phyloP scores from a whole-genome alignment of 2,888 invertebrate species.

The Mythimna pallens region DNA sequence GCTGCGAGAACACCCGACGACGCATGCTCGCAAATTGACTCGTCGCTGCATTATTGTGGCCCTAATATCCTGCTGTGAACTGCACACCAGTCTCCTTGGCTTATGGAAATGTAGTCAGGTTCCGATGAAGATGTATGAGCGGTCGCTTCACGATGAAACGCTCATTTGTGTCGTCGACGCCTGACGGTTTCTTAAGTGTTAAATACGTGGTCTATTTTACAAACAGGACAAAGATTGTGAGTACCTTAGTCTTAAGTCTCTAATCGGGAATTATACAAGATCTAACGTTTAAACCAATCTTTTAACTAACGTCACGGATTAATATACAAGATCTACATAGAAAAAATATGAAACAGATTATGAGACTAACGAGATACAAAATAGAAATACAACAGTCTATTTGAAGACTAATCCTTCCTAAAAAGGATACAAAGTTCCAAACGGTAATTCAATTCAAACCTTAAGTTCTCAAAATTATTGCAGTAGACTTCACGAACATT shows the following conservation, averaged over 20 bases:
- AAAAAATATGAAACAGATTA: slow-evolving; percentile 14
- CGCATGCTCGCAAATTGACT: slow-evolving; percentile 74
- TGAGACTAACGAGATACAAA: slow-evolving; percentile 20
- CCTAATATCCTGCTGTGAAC: slow-evolving; percentile 65
- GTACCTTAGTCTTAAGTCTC: background rate
- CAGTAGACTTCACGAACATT: slow-evolving; percentile 56
- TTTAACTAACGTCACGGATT: background rate
- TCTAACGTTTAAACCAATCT: slow-evolving; percentile 1
- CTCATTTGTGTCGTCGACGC: slow-evolving; percentile 28
- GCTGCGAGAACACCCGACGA: slow-evolving; percentile 56
- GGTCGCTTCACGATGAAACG: slow-evolving; percentile 21
- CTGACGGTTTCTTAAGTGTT: slow-evolving; percentile 23
- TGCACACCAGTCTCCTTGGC: slow-evolving; percentile 19
- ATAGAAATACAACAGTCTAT: slow-evolving; percentile 20
- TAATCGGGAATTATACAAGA: background rate
- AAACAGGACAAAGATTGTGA: slow-evolving; percentile 4
- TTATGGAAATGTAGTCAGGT: slow-evolving; percentile 45
- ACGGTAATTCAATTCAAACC: slow-evolving; percentile 57
- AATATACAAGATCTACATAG: background rate
- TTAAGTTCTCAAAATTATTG: slow-evolving; percentile 61
- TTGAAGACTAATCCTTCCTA: slow-evolving; percentile 25
- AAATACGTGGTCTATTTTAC: slow-evolving; percentile 35
- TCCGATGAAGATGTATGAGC: slow-evolving; percentile 42
- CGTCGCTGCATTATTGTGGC: slow-evolving; percentile 72
- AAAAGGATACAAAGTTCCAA: slow-evolving; percentile 47